phyloP scores from a whole-genome alignment of 1,140 invertebrate species.

The Bicyclus anynana region DNA sequence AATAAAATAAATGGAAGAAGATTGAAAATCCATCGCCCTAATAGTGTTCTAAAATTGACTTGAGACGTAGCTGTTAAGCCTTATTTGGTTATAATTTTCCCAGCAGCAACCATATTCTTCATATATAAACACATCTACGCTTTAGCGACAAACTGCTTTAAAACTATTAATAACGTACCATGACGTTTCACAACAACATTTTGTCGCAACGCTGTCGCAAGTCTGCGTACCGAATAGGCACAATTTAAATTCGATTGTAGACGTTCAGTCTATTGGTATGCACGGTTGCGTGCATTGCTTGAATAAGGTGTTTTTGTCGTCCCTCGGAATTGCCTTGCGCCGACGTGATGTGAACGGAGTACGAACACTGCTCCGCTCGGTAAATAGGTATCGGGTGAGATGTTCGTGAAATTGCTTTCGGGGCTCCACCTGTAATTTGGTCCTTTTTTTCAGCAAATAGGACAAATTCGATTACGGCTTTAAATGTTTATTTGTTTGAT shows the following conservation, averaged over 20 bases:
- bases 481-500: not conserved
- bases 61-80: too few relatives aligned
- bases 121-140: too few relatives aligned
- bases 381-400: not conserved
- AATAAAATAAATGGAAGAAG: too few relatives aligned
- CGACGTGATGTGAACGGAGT: slow-evolving; percentile 40
- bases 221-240: slow-evolving; percentile 23
- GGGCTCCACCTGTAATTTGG: not conserved
- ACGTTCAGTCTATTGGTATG: slow-evolving; percentile 49
- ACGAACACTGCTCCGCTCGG: not conserved
- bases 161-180: too few relatives aligned
- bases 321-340: slow-evolving; percentile 55
- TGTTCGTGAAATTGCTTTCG: not conserved
- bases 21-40: too few relatives aligned
- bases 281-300: slow-evolving; percentile 42
- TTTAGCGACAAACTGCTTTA: too few relatives aligned
- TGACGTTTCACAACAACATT: not conserved
- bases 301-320: slow-evolving; percentile 67
- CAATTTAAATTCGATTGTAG: slow-evolving; percentile 61
- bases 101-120: too few relatives aligned
- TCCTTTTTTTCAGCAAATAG: not conserved
- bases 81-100: too few relatives aligned
- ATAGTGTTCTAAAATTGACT: too few relatives aligned
- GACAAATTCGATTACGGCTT: not conserved
- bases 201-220: slow-evolving; percentile 19